These are phyloP conservation scores for Syngnathus acus DNA, from an alignment of 2,797 vertebrate species.

Conservation along the genomic window DNA sequence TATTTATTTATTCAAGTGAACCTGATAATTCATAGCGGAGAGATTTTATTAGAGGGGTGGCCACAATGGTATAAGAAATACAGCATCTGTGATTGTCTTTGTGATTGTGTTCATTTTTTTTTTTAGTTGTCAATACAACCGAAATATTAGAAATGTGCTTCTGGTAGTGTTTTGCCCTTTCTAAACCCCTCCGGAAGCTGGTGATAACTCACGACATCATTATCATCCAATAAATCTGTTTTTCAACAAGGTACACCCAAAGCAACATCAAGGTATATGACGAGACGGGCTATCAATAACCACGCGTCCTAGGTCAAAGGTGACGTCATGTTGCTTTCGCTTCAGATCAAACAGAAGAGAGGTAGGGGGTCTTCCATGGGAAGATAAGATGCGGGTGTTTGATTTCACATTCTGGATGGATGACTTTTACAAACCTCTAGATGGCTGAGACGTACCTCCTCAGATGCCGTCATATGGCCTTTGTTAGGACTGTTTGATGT, in stretches of 20 bases:
- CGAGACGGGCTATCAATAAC: not conserved
- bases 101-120: not conserved
- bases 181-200: not conserved
- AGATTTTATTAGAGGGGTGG: not conserved
- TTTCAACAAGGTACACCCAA: not conserved
- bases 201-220: not conserved
- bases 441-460: constrained; percentile 22
- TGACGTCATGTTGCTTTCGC: constrained; percentile 17
- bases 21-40: not conserved
- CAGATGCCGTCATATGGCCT: constrained; percentile 50
- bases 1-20: not conserved
- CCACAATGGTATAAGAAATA: not conserved
- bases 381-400: constrained; percentile 59
- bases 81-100: not conserved
- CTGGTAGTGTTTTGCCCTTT: not conserved
- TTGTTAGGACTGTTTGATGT: constrained; percentile 33
- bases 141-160: not conserved
- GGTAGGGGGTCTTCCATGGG: constrained; percentile 25
- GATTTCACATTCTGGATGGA: constrained; percentile 55
- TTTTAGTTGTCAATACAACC: not conserved
- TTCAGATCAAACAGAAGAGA: constrained; percentile 33
- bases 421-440: constrained; percentile 50
- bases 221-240: constrained; percentile 3
- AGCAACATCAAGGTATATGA: not conserved
- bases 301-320: not conserved